Evolutionary conservation across 2,888 invertebrate species (phyloP).

Genomic region (Nymphalis c-album): DNA sequence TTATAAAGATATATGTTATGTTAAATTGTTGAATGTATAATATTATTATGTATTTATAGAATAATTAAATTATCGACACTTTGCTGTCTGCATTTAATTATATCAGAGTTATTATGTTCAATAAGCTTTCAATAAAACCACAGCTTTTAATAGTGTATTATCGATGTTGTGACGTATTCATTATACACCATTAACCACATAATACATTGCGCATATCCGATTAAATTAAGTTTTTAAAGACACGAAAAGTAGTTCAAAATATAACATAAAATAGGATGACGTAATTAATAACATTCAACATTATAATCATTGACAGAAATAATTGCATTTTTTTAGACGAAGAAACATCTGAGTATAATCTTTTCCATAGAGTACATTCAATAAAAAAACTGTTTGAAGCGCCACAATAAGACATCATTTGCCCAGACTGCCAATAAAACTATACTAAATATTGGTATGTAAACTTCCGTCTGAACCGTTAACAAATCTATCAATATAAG

Average conservation of each 20-base stretch:
- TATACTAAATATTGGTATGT: conserved; percentile 37
- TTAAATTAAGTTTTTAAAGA: background rate
- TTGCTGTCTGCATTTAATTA: background rate
- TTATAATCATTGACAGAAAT: too few relatives aligned
- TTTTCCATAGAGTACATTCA: background rate
- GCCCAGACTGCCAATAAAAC: conserved; percentile 26
- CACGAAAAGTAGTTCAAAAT: too few relatives aligned
- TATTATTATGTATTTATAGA: too few relatives aligned
- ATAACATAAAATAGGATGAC: too few relatives aligned
- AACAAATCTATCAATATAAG: conserved; percentile 40
- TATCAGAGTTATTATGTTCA: background rate
- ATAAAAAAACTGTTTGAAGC: conserved; percentile 4
- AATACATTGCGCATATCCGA: background rate
- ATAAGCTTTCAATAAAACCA: background rate
- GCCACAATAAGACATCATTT: conserved; percentile 12
- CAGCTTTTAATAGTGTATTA: conserved; percentile 4
- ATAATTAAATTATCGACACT: background rate
- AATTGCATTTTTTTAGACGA: background rate
- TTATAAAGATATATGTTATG: too few relatives aligned
- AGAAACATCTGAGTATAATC: background rate
- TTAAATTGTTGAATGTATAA: too few relatives aligned
- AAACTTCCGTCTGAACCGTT: conserved; percentile 41
- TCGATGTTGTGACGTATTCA: background rate
- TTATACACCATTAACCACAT: background rate
- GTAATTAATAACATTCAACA: too few relatives aligned